phyloP scores from a whole-genome alignment of 2,888 invertebrate species.

The Apeira syringaria region DNA sequence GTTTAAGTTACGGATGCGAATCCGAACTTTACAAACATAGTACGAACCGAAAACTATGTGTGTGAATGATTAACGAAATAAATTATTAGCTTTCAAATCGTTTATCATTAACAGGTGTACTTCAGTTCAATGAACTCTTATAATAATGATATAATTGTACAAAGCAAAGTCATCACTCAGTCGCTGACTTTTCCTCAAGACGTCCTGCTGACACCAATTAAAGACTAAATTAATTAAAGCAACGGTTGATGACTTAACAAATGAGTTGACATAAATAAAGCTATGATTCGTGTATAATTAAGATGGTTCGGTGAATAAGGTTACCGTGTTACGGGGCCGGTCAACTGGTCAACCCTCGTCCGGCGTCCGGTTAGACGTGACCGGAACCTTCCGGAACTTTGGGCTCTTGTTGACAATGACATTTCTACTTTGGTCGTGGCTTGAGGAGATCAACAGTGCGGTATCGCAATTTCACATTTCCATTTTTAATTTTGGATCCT shows the following conservation, averaged over 20 bases:
- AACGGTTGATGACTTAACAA: constrained; percentile 11
- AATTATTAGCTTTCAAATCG: too few relatives aligned
- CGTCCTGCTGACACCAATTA: constrained; percentile 9
- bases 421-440: background rate
- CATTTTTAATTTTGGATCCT: too few relatives aligned
- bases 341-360: constrained; percentile 6
- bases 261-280: constrained; percentile 14
- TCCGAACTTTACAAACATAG: too few relatives aligned
- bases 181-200: background rate
- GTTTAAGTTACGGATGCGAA: too few relatives aligned
- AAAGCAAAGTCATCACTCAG: background rate
- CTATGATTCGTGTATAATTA: constrained; percentile 6
- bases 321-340: constrained; percentile 13
- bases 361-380: constrained; percentile 1
- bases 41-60: too few relatives aligned
- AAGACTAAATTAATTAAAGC: constrained; percentile 7
- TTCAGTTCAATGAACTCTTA: background rate
- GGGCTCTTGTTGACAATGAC: background rate
- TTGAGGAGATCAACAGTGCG: too few relatives aligned
- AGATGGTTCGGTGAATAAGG: constrained; percentile 8
- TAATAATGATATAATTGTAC: background rate
- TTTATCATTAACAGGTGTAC: background rate
- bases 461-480: too few relatives aligned
- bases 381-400: background rate
- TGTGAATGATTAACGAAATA: too few relatives aligned